Conservation (phyloP, 2,888 invertebrate genomes). For the Drosophila colorata region DNA sequence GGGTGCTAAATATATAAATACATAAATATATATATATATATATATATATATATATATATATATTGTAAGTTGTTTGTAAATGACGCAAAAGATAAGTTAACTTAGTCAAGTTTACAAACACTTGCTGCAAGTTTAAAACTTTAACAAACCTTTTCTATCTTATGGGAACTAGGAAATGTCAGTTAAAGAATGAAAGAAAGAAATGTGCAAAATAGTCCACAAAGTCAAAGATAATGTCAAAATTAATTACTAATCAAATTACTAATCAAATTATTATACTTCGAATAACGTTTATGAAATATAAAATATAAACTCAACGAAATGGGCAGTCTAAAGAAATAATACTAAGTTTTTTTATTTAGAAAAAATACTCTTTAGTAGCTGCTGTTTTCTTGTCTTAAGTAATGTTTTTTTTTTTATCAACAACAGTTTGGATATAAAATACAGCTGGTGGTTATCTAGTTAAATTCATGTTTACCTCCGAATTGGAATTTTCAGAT, state of each 20-base stretch:
- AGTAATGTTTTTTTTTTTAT: background rate
- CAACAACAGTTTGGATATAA: background rate
- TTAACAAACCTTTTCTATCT: background rate
- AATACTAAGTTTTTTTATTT: background rate
- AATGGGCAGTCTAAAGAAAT: too few species aligned
- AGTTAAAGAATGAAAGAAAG: background rate
- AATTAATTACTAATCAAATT: background rate
- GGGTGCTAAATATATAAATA: constrained; percentile 1
- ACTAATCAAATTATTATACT: too few species aligned
- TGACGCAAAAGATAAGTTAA: too few species aligned
- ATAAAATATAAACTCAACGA: too few species aligned
- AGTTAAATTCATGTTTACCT: constrained; percentile 15
- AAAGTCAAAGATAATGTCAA: background rate
- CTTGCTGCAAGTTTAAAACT: constrained; percentile 6
- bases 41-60: background rate
- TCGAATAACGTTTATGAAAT: too few species aligned
- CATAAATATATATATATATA: background rate
- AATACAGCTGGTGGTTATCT: constrained; percentile 10
- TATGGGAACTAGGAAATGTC: background rate
- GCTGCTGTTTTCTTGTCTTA: background rate
- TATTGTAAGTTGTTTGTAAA: too few species aligned
- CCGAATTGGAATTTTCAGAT: constrained; percentile 1
- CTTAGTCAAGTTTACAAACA: background rate
- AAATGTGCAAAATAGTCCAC: too few species aligned
- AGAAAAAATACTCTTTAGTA: too few species aligned